Conservation (phyloP, 2,797 vertebrate genomes). For the Ceryle rudis region DNA sequence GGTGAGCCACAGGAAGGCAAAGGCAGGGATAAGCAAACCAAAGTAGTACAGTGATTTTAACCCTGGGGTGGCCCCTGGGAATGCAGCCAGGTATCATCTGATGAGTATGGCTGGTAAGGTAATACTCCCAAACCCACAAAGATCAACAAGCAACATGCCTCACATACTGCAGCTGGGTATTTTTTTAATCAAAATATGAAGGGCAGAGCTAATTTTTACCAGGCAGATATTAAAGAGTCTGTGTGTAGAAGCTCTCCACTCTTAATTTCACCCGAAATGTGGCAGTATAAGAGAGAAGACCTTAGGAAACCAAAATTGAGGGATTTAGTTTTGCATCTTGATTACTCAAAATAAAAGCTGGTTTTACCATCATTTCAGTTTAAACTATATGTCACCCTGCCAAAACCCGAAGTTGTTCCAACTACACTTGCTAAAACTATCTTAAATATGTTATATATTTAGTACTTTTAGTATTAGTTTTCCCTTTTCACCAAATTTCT, state of each 20-base stretch:
- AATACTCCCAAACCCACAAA: not conserved
- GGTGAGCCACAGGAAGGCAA: not conserved
- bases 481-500: not conserved
- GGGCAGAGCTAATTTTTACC: not conserved
- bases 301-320: not conserved
- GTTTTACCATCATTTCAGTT: not conserved
- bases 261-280: not conserved
- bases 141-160: not conserved
- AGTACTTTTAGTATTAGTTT: not conserved
- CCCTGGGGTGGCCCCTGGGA: not conserved
- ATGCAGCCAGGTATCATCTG: not conserved
- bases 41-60: not conserved
- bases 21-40: not conserved
- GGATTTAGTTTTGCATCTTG: not conserved
- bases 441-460: not conserved
- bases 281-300: not conserved
- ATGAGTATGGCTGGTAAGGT: not conserved
- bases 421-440: not conserved
- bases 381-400: not conserved
- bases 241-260: not conserved
- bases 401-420: not conserved
- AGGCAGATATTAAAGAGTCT: not conserved
- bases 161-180: not conserved
- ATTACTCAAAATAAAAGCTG: slow-evolving; percentile 12
- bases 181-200: not conserved